Base-by-base conservation (phyloP, 2,888 invertebrate genomes). In the Luffia ferchaultella region DNA sequence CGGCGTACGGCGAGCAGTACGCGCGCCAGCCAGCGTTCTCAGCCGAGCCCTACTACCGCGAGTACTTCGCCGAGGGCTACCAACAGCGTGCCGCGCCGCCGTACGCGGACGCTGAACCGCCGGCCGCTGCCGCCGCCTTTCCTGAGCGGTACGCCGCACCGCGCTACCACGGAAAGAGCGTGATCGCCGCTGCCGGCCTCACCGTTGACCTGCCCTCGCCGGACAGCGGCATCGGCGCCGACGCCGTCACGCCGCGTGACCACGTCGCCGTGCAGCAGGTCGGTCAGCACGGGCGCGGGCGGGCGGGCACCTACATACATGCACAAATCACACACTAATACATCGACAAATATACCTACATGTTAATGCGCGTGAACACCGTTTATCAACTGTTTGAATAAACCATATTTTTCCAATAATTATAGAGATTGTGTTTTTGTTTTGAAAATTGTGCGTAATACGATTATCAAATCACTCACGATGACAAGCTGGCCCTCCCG, bases 171-270 rank as follows among this genome's bases (percentile, higher is more conserved):
- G 88, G 89, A 68, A 87, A 91, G 82, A 86, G 90, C 66, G 86
- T 90, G 68, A 87, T 93, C 67, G 89, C 89, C 48, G 90, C 90
- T 53, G 90, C 90, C 57, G 94, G 93, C 44, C 89, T 96, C 60
- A 95, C 95, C 49, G 96, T 96, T 68, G 97, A 97, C 83, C 88
- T 97, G 69, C 96, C 97, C 20, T 96, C 96, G 62, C 96, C 96
- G 20, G 97, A 97, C 85, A 95, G 95, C 69, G 97, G 97, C 57
- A 97, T 97, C 68, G 97, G 97, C 57, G 93, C 95, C 42, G 95
- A 96, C 69, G 93, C 95, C 61, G 94, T 95, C 72, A 96, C 96
- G 54, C 95, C 96, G 57, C 86, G 94, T 65, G 94, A 94, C 80
- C 94, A 95, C 84, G 92, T 93, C 69, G 90, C 93, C 71, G 89